Evolutionary conservation across 2,888 invertebrate species (phyloP).

Genomic region (Aphelenchoides bicaudatus): DNA sequence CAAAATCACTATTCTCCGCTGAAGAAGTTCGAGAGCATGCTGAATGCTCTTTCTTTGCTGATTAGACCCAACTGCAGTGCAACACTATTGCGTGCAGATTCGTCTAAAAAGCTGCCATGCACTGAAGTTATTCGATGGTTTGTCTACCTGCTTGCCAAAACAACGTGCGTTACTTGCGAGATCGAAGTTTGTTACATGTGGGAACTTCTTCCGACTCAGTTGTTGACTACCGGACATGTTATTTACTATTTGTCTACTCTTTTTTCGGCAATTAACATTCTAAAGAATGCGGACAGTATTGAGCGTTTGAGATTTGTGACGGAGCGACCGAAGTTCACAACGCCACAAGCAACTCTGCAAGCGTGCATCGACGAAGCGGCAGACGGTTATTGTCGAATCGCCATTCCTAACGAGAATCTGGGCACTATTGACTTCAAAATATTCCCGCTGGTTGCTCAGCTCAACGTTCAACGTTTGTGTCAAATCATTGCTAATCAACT

Average conservation of each 20-base stretch:
- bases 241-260: conserved; percentile 90
- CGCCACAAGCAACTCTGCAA: conserved; percentile 26
- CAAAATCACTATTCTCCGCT: conserved; percentile 87
- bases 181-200: conserved; percentile 79
- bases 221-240: conserved; percentile 76
- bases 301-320: conserved; percentile 32
- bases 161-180: conserved; percentile 84
- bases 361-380: conserved; percentile 27
- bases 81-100: too few relatives aligned
- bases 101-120: not conserved
- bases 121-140: conserved; percentile 72
- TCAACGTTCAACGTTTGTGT: conserved; percentile 86
- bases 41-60: conserved; percentile 36
- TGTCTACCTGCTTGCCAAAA: conserved; percentile 84
- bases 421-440: conserved; percentile 85
- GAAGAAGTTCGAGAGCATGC: conserved; percentile 84
- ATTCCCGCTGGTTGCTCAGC: conserved; percentile 85
- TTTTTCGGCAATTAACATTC: conserved; percentile 83
- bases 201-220: conserved; percentile 80
- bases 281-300: conserved; percentile 69
- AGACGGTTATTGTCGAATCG: conserved; percentile 74
- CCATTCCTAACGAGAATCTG: conserved; percentile 87
- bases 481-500: conserved; percentile 85
- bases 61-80: too few relatives aligned
- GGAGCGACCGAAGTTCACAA: conserved; percentile 1